Evolutionary conservation across 1,140 invertebrate species (phyloP).

Genomic region (Cepaea nemoralis): DNA sequence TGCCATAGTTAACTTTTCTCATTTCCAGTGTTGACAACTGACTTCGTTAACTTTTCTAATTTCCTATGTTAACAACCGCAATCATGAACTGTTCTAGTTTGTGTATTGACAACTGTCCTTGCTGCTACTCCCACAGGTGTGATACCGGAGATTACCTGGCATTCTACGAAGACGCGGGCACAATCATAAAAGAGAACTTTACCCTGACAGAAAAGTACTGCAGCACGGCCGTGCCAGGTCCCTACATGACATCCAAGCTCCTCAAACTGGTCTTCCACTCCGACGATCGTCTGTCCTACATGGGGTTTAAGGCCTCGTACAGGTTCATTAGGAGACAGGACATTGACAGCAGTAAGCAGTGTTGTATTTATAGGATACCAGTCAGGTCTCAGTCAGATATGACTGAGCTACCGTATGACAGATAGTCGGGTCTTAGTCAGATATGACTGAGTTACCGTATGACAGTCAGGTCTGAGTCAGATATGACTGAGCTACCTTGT

Average conservation of each 20-base stretch:
- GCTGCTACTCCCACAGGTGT: background rate
- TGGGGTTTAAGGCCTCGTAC: slow-evolving; percentile 59
- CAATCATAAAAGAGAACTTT: slow-evolving; percentile 42
- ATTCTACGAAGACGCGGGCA: slow-evolving; percentile 50
- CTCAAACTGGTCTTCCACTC: slow-evolving; percentile 56
- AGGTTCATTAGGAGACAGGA: slow-evolving; percentile 41
- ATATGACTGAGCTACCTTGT: too few species aligned
- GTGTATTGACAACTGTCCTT: background rate
- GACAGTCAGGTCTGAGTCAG: too few species aligned
- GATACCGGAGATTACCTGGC: slow-evolving; percentile 51
- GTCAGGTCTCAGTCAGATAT: too few species aligned
- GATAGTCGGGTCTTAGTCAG: too few species aligned
- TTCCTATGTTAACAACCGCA: too few species aligned
- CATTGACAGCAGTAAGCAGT: background rate
- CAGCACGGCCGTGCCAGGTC: slow-evolving; percentile 51
- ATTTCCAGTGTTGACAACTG: too few species aligned
- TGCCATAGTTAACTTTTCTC: too few species aligned
- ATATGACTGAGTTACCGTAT: too few species aligned
- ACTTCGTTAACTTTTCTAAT: too few species aligned
- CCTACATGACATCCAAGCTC: slow-evolving; percentile 47
- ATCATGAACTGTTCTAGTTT: too few species aligned
- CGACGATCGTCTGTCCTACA: slow-evolving; percentile 31
- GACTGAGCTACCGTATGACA: too few species aligned
- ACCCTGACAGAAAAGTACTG: slow-evolving; percentile 54
- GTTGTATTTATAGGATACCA: too few species aligned